Evolutionary conservation across 1,140 invertebrate species (phyloP).

Genomic region (Spodoptera litura): DNA sequence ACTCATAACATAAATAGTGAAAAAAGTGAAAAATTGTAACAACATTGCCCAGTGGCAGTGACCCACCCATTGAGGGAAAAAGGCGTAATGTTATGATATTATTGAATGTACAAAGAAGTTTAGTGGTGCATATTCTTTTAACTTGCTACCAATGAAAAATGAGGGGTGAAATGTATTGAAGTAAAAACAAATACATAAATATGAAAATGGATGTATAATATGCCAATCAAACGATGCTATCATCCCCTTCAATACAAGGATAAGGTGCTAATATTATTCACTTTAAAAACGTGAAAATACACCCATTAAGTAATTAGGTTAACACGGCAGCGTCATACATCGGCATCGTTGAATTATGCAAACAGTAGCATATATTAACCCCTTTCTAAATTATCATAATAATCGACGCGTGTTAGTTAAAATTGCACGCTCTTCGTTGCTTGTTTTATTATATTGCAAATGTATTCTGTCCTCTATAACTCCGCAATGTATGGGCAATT

Average conservation of each 20-base stretch:
- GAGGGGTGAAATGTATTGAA: too few relatives aligned
- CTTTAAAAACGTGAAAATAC: background rate
- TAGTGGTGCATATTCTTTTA: too few relatives aligned
- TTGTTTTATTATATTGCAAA: constrained; percentile 36
- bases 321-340: constrained; percentile 16
- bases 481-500: constrained; percentile 30
- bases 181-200: too few relatives aligned
- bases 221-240: background rate
- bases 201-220: too few relatives aligned
- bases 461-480: constrained; percentile 17
- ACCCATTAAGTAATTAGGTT: constrained; percentile 34
- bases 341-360: constrained; percentile 28
- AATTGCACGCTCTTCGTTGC: constrained; percentile 30
- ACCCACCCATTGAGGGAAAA: too few relatives aligned
- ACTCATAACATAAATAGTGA: too few relatives aligned
- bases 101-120: too few relatives aligned
- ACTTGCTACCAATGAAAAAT: too few relatives aligned
- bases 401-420: constrained; percentile 28
- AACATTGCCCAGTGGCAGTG: too few relatives aligned
- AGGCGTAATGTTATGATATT: too few relatives aligned
- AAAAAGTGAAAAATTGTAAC: too few relatives aligned
- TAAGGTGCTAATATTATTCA: background rate
- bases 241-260: background rate
- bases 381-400: constrained; percentile 34
- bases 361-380: constrained; percentile 22